Conservation (phyloP, 2,888 invertebrate genomes). For the Gandaritis pyraliata region DNA sequence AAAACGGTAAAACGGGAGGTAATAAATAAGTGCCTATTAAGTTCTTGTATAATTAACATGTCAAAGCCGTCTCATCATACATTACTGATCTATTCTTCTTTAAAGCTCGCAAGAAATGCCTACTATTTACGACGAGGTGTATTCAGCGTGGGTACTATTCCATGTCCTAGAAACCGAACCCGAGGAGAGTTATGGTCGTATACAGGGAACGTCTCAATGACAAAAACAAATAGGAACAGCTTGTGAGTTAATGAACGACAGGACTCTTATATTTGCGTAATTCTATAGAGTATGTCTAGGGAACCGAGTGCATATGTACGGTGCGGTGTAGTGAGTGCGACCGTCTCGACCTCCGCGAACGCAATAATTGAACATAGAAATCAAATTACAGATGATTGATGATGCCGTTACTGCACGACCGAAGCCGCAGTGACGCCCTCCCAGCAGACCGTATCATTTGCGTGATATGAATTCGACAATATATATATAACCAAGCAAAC, state of each 20-base stretch:
- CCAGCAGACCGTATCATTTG: constrained; percentile 77
- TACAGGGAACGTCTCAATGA: constrained; percentile 24
- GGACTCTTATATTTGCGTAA: constrained; percentile 45
- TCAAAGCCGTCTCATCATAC: constrained; percentile 10
- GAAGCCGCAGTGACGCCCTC: constrained; percentile 76
- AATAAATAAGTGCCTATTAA: constrained; percentile 11
- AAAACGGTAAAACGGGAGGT: constrained; percentile 15
- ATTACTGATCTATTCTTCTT: constrained; percentile 9
- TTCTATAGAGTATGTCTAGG: constrained; percentile 49
- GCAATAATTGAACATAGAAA: constrained; percentile 85
- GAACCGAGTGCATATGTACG: constrained; percentile 55
- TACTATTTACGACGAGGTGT: constrained; percentile 28
- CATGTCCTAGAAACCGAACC: constrained; percentile 25
- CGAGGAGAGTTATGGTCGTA: constrained; percentile 25
- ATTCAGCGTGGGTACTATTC: constrained; percentile 29
- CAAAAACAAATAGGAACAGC: constrained; percentile 28
- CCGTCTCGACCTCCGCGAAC: constrained; percentile 78
- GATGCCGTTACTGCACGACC: constrained; percentile 82
- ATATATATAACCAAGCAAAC: constrained; percentile 51
- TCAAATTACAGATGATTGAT: constrained; percentile 84
- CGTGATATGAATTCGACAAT: constrained; percentile 75
- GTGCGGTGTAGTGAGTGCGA: constrained; percentile 67
- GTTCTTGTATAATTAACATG: constrained; percentile 7
- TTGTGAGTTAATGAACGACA: constrained; percentile 23
- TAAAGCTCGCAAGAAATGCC: constrained; percentile 22